A percentile compares a stretch with the other conserved stretches of the same genome.
Conservation (phyloP, 92 coral and sea anemone species). For the Pocillopora meandrina region DNA sequence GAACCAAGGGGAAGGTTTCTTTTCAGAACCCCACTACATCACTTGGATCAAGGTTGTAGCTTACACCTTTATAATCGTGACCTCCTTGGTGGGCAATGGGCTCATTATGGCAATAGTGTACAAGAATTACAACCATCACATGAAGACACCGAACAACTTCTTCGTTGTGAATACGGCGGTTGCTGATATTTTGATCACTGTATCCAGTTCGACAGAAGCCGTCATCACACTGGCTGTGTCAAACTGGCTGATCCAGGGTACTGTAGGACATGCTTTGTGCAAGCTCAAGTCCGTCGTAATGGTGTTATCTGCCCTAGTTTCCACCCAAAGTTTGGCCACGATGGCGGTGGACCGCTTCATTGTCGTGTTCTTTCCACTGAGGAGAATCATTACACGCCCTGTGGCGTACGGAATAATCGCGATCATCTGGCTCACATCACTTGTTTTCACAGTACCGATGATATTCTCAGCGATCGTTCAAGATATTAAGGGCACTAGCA, state of each 20-base stretch:
- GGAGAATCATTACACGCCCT: constrained; percentile 29
- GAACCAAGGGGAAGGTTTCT: not conserved
- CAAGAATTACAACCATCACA: constrained; percentile 48
- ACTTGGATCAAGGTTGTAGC: constrained; percentile 39
- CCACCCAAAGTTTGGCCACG: constrained; percentile 43
- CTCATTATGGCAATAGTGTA: constrained; percentile 34
- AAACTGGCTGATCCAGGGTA: constrained; percentile 22
- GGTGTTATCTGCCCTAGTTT: constrained; percentile 24
- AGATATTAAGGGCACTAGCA: constrained; percentile 13
- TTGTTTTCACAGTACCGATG: constrained; percentile 21
- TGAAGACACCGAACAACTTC: constrained; percentile 48
- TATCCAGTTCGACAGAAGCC: constrained; percentile 29
- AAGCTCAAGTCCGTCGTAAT: constrained; percentile 24
- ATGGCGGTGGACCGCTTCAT: constrained; percentile 49
- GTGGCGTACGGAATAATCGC: constrained; percentile 18
- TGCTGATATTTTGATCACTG: constrained; percentile 39
- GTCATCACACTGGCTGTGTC: constrained; percentile 23
- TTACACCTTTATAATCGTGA: constrained; percentile 29
- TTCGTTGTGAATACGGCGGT: constrained; percentile 44
- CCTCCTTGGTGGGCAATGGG: constrained; percentile 39
- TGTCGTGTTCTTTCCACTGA: constrained; percentile 45
- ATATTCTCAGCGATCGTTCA: constrained; percentile 8
- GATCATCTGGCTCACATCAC: constrained; percentile 20
- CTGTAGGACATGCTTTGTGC: constrained; percentile 30
- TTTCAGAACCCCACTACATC: constrained; percentile 12